These are phyloP conservation scores for Mongoloraphidia duomilia DNA, from an alignment of 2,888 invertebrate species.

Conservation along the genomic window DNA sequence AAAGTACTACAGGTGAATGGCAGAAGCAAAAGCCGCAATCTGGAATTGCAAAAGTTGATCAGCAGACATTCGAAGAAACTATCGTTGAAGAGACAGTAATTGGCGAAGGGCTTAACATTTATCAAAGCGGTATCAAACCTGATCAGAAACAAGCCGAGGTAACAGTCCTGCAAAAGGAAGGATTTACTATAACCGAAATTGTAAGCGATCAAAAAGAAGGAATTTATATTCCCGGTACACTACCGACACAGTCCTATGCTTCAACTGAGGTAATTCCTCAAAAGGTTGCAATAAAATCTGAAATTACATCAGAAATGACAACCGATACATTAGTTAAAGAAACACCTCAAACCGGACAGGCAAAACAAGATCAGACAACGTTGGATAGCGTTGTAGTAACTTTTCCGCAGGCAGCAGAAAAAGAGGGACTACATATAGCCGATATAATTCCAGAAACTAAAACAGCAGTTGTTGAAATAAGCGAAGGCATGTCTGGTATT, in stretches of 20 bases:
- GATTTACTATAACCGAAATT: constrained; percentile 35
- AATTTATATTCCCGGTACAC: constrained; percentile 25
- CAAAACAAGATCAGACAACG: constrained; percentile 32
- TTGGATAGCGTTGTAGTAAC: constrained; percentile 39
- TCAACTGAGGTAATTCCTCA: constrained; percentile 31
- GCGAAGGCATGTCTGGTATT: constrained; percentile 24
- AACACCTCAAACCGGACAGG: constrained; percentile 30
- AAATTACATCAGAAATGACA: constrained; percentile 31
- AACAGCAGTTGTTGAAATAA: constrained; percentile 24
- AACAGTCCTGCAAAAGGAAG: constrained; percentile 28
- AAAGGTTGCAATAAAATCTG: constrained; percentile 32
- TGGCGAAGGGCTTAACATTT: constrained; percentile 37
- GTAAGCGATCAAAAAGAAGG: constrained; percentile 34
- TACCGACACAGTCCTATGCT: constrained; percentile 30
- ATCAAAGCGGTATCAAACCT: constrained; percentile 26
- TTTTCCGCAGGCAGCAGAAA: constrained; percentile 35
- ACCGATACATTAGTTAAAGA: constrained; percentile 20
- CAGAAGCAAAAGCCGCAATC: constrained; percentile 24
- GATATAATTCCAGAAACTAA: constrained; percentile 24
- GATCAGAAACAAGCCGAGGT: constrained; percentile 30
- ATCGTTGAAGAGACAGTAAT: constrained; percentile 33
- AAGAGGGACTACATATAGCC: constrained; percentile 28
- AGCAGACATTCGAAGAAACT: constrained; percentile 32
- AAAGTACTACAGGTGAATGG: constrained; percentile 25
- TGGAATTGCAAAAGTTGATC: constrained; percentile 29